These are phyloP conservation scores for Lophius piscatorius DNA, from an alignment of 2,113 vertebrate genomes.

Conservation along the genomic window DNA sequence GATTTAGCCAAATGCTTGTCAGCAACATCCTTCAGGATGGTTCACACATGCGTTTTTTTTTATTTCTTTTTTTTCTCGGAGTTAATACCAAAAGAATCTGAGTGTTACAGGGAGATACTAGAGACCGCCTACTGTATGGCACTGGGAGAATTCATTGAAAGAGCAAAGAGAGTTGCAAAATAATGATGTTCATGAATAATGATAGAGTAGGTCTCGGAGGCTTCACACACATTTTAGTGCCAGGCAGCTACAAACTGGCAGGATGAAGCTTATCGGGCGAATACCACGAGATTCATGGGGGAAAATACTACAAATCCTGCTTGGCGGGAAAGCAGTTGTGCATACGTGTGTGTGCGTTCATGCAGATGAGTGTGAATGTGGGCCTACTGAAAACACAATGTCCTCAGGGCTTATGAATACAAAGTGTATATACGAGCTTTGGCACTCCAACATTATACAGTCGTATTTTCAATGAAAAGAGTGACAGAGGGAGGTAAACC, in stretches of 20 bases:
- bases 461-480: slow-evolving; percentile 24
- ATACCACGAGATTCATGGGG: slow-evolving; percentile 63
- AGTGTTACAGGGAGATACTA: slow-evolving; percentile 51
- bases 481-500: slow-evolving; percentile 2
- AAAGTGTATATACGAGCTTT: slow-evolving; percentile 19
- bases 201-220: slow-evolving; percentile 64
- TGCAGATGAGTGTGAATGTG: slow-evolving; percentile 29
- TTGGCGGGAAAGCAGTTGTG: slow-evolving; percentile 59
- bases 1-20: slow-evolving; percentile 56
- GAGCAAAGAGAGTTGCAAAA: slow-evolving; percentile 65
- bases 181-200: slow-evolving; percentile 75
- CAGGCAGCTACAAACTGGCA: slow-evolving; percentile 67
- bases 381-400: slow-evolving; percentile 45
- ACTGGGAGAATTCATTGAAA: slow-evolving; percentile 50
- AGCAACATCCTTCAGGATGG: slow-evolving; percentile 31
- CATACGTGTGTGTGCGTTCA: slow-evolving; percentile 29
- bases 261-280: slow-evolving; percentile 67
- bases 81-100: slow-evolving; percentile 39
- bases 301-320: slow-evolving; percentile 61
- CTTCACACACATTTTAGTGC: slow-evolving; percentile 57
- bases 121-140: slow-evolving; percentile 53
- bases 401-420: slow-evolving; percentile 48
- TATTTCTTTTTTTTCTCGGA: slow-evolving; percentile 43
- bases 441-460: slow-evolving; percentile 31
- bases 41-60: slow-evolving; percentile 40